Evolutionary conservation across 2,888 invertebrate species (phyloP).

Genomic region (Xanthorhoe spadicearia): DNA sequence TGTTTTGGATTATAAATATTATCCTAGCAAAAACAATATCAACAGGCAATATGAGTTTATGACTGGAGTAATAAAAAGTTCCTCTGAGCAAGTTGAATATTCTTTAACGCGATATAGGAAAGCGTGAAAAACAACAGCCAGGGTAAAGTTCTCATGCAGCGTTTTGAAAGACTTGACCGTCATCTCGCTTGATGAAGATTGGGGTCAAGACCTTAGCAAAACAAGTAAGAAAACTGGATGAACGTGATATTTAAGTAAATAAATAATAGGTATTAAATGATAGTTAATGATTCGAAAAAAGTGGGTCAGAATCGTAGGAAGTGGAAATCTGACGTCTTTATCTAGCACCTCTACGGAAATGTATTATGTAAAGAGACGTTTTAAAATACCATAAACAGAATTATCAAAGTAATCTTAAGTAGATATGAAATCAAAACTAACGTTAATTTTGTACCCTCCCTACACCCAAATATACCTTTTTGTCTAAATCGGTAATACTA

Average conservation of each 20-base stretch:
- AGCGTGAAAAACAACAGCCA: neutral
- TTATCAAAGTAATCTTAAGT: too few relatives aligned
- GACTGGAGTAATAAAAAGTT: neutral
- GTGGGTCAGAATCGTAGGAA: too few relatives aligned
- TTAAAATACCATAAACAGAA: too few relatives aligned
- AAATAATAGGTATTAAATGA: too few relatives aligned
- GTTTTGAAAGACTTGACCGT: slow-evolving; percentile 7
- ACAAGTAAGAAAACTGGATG: slow-evolving; percentile 19
- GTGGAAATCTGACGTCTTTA: too few relatives aligned
- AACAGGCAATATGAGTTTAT: neutral
- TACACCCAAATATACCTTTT: too few relatives aligned
- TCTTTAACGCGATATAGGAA: neutral
- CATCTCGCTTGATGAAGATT: slow-evolving; percentile 14
- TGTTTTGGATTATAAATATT: neutral
- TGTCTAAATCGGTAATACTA: neutral
- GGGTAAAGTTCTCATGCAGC: neutral
- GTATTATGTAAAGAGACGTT: too few relatives aligned
- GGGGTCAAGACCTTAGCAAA: slow-evolving; percentile 20
- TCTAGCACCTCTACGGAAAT: too few relatives aligned
- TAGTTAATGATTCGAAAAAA: too few relatives aligned
- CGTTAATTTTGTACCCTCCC: too few relatives aligned
- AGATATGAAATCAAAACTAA: too few relatives aligned
- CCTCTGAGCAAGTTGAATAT: neutral
- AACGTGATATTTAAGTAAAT: slow-evolving; percentile 6
- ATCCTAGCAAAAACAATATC: neutral